Evolutionary conservation across 1,140 invertebrate species (phyloP).

Genomic region (Drosophila nigrodunni): DNA sequence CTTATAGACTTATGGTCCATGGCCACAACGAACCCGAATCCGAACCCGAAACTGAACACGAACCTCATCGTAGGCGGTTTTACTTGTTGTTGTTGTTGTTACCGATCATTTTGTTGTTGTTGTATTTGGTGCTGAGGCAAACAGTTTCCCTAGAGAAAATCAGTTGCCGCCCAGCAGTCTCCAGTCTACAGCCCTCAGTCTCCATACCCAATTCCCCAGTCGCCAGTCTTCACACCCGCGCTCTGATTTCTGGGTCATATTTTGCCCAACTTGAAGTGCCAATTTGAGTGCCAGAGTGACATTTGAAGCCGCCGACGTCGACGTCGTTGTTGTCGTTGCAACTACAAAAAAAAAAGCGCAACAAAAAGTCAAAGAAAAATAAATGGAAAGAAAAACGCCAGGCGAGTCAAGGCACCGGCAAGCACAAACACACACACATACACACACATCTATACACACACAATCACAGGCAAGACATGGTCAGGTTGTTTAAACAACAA

Average conservation of each 20-base stretch:
- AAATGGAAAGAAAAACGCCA: slow-evolving; percentile 48
- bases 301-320: slow-evolving; percentile 69
- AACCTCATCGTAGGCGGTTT: slow-evolving; percentile 22
- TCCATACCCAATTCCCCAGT: slow-evolving; percentile 34
- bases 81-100: not conserved
- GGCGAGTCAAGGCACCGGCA: slow-evolving; percentile 7
- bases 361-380: slow-evolving; percentile 38
- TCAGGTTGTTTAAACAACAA: slow-evolving; percentile 74
- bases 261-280: slow-evolving; percentile 60
- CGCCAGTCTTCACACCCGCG: slow-evolving; percentile 27
- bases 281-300: slow-evolving; percentile 65
- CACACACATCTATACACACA: not conserved
- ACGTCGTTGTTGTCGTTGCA: not conserved
- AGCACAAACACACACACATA: not conserved
- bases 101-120: not conserved
- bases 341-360: not conserved
- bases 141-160: slow-evolving; percentile 67
- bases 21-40: slow-evolving; percentile 19
- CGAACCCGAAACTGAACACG: slow-evolving; percentile 37
- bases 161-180: slow-evolving; percentile 57
- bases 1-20: slow-evolving; percentile 4
- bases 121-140: slow-evolving; percentile 34
- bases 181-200: slow-evolving; percentile 10
- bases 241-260: slow-evolving; percentile 75
- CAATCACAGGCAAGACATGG: slow-evolving; percentile 58